Percentiles rank a stretch among this genome's conserved stretches.
Conservation (phyloP, 37 sponge, comb jelly and placozoan genomes). For the Diacarnus erythraeanus region DNA sequence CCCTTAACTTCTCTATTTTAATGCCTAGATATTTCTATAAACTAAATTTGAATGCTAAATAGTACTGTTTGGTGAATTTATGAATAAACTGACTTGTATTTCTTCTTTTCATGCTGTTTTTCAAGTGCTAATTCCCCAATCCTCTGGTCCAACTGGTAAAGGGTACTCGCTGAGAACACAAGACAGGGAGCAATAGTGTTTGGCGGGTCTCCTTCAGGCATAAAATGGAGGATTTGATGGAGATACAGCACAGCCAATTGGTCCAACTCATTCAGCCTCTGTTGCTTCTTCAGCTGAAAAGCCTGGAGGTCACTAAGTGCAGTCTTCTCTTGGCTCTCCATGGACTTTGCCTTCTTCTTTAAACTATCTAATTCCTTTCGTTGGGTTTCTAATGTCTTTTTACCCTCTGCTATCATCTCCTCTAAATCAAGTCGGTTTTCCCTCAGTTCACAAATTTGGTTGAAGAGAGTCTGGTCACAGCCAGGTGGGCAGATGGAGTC, state of each 20-base stretch:
- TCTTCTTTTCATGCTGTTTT: conserved; percentile 80
- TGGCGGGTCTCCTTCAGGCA: conserved; percentile 52
- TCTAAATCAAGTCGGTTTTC: conserved; percentile 89
- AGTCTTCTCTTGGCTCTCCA: conserved; percentile 86
- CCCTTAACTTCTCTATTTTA: too few species aligned
- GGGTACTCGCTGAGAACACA: conserved; percentile 72
- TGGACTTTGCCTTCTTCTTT: conserved; percentile 91
- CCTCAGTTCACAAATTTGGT: conserved; percentile 71
- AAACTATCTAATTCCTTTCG: conserved; percentile 85
- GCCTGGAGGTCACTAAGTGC: conserved; percentile 86
- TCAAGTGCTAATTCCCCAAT: conserved; percentile 82
- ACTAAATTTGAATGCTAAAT: too few species aligned
- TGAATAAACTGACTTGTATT: conserved; percentile 70
- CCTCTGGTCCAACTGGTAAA: conserved; percentile 48
- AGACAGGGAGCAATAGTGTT: conserved; percentile 61
- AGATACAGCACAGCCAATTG: conserved; percentile 81
- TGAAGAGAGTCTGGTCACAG: conserved; percentile 84
- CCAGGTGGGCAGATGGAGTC: conserved; percentile 93
- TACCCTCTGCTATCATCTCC: conserved; percentile 84
- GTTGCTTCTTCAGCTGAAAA: conserved; percentile 93
- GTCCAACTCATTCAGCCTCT: conserved; percentile 94
- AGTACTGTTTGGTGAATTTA: too few species aligned
- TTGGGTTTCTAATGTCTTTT: conserved; percentile 72
- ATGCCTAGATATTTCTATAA: too few species aligned
- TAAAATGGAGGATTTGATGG: conserved; percentile 80